These are phyloP conservation scores for Coleophora flavipennella DNA, from an alignment of 2,888 invertebrate genomes.

Conservation along the genomic window DNA sequence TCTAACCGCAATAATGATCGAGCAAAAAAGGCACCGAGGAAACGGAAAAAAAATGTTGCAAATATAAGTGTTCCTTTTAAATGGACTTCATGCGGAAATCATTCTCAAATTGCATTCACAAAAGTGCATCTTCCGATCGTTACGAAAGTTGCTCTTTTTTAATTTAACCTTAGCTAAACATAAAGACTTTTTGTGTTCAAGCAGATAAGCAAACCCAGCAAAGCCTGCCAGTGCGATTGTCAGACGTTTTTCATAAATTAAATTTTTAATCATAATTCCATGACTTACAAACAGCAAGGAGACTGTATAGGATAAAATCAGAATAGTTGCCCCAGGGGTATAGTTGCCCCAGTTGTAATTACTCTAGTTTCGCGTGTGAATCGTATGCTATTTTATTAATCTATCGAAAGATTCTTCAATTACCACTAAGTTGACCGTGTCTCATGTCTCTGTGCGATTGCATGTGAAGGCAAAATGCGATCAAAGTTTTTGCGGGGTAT, in stretches of 20 bases:
- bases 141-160: conserved; percentile 25
- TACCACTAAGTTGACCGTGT: too few relatives aligned
- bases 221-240: conserved; percentile 6
- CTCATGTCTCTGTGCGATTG: too few relatives aligned
- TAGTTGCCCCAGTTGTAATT: too few relatives aligned
- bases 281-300: conserved; percentile 12
- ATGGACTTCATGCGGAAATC: conserved; percentile 61
- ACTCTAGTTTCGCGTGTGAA: too few relatives aligned
- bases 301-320: too few relatives aligned
- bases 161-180: conserved; percentile 4
- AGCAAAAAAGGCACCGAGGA: conserved; percentile 34
- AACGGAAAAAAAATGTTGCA: conserved; percentile 46
- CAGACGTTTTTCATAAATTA: neutral
- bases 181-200: neutral
- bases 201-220: neutral
- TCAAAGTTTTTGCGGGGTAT: too few relatives aligned
- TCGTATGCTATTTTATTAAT: too few relatives aligned
- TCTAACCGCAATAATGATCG: conserved; percentile 39
- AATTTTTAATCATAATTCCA: neutral
- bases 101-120: conserved; percentile 66
- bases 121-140: conserved; percentile 47
- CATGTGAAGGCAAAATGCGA: too few relatives aligned
- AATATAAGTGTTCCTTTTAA: conserved; percentile 52
- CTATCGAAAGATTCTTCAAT: too few relatives aligned
- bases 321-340: too few relatives aligned